Evolutionary conservation across 35 echinoderm and acorn worm genomes (phyloP).

Genomic region (Antedon bifida): DNA sequence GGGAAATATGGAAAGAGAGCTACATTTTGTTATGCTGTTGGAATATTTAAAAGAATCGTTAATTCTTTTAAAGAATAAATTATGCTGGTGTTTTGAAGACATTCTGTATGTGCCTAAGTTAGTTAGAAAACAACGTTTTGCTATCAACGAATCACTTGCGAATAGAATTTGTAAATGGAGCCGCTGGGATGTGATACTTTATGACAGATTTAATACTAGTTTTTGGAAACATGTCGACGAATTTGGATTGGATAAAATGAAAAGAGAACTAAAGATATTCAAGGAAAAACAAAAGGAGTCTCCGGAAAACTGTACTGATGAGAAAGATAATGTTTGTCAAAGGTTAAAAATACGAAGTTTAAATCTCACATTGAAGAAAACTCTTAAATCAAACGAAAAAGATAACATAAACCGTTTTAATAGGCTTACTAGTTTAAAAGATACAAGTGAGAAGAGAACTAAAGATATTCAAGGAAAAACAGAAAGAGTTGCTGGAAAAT

Average conservation of each 20-base stretch:
- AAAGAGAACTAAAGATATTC: background rate
- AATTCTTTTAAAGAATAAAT: constrained; percentile 5
- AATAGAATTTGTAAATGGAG: constrained; percentile 6
- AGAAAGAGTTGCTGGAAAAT: too few relatives aligned
- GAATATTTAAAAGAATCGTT: constrained; percentile 34
- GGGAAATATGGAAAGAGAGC: background rate
- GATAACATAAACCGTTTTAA: too few relatives aligned
- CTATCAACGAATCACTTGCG: background rate
- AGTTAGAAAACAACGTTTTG: background rate
- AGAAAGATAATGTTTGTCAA: too few relatives aligned
- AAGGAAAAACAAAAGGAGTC: background rate
- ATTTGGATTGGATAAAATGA: constrained; percentile 8
- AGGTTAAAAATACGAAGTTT: background rate
- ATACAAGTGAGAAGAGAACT: too few relatives aligned
- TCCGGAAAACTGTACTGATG: background rate
- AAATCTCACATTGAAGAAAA: background rate
- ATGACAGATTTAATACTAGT: constrained; percentile 12
- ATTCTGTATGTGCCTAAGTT: constrained; percentile 17
- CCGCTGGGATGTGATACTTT: constrained; percentile 6
- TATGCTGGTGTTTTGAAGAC: constrained; percentile 26
- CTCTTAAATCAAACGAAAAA: background rate
- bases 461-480: too few relatives aligned
- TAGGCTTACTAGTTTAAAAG: too few relatives aligned
- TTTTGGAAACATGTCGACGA: constrained; percentile 3
- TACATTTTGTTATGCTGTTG: constrained; percentile 16